Evolutionary conservation across 1,140 invertebrate species (phyloP).

Genomic region (Drosophila parvula): DNA sequence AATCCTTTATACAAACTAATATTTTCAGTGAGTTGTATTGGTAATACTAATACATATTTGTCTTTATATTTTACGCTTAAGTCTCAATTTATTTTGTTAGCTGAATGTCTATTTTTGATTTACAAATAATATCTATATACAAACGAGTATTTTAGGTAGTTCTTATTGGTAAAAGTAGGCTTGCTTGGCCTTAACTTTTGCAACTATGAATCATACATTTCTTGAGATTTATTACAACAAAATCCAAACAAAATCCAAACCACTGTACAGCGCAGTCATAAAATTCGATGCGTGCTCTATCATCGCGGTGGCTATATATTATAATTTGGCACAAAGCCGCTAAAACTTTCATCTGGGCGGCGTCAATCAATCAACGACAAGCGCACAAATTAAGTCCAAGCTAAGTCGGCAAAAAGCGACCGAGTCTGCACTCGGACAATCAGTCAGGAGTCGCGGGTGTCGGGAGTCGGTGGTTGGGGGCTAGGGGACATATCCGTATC

Average conservation of each 20-base stretch:
- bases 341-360: constrained; percentile 71
- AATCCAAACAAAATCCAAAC: no score
- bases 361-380: constrained; percentile 81
- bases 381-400: constrained; percentile 75
- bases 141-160: neutral
- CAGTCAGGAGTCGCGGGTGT: constrained; percentile 48
- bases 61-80: no score
- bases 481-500: constrained; percentile 13
- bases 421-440: constrained; percentile 59
- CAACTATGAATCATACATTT: neutral
- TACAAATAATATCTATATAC: no score
- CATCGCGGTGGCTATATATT: constrained; percentile 62
- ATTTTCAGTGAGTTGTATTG: no score
- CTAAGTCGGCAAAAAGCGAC: constrained; percentile 52
- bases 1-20: no score
- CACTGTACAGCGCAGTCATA: constrained; percentile 52
- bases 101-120: no score
- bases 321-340: constrained; percentile 77
- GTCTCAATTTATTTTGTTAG: neutral
- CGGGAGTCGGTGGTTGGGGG: constrained; percentile 15
- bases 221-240: neutral
- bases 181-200: neutral
- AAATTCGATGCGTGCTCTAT: constrained; percentile 77
- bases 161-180: neutral
- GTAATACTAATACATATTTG: no score